Conservation (phyloP, 1,140 invertebrate genomes). For the Drosophila serrata region DNA sequence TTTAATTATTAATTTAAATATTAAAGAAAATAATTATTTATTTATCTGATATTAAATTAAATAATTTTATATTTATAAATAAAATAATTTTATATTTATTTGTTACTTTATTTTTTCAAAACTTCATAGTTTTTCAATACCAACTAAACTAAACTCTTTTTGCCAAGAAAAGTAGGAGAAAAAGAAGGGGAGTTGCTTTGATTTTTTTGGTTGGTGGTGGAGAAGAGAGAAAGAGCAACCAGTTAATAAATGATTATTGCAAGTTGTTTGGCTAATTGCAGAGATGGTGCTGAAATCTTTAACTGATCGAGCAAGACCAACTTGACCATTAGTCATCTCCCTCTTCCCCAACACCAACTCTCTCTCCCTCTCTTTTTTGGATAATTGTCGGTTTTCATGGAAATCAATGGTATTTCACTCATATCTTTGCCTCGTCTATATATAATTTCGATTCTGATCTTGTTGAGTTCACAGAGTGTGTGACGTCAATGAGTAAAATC, state of each 20-base stretch:
- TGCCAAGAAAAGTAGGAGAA: neutral
- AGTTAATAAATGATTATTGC: constrained; percentile 58
- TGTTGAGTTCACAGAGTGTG: constrained; percentile 51
- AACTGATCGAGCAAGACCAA: constrained; percentile 33
- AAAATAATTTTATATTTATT: too few species aligned
- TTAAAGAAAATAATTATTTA: neutral
- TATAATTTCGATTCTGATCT: constrained; percentile 29
- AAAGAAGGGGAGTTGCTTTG: neutral
- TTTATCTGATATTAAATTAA: too few species aligned
- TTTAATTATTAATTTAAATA: too few species aligned
- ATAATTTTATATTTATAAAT: too few species aligned
- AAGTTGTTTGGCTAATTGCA: constrained; percentile 51
- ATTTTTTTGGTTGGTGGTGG: neutral
- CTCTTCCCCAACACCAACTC: neutral
- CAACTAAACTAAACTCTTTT: neutral
- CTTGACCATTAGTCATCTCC: constrained; percentile 43
- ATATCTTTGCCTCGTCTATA: constrained; percentile 11
- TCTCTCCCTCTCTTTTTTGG: constrained; percentile 3
- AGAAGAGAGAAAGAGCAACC: constrained; percentile 5
- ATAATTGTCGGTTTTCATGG: constrained; percentile 33
- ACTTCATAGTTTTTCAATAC: neutral
- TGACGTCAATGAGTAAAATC: constrained; percentile 75
- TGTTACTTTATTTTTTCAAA: too few species aligned
- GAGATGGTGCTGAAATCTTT: constrained; percentile 53
- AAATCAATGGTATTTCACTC: constrained; percentile 43